Evolutionary conservation across 1,140 invertebrate species (phyloP).

Genomic region (Drosophila orosa): DNA sequence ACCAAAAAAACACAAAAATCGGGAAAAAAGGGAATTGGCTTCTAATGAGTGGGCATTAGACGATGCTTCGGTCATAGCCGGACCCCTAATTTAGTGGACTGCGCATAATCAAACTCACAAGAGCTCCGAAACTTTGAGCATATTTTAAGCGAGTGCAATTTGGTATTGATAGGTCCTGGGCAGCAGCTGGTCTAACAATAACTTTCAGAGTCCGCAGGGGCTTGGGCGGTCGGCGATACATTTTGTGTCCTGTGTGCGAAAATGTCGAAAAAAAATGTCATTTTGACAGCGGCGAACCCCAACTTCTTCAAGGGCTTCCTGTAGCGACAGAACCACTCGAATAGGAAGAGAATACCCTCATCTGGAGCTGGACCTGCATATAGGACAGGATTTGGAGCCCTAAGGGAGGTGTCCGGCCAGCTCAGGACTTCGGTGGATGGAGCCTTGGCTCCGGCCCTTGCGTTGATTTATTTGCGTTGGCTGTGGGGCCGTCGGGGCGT

Average conservation of each 20-base stretch:
- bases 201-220: constrained; percentile 13
- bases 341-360: not conserved
- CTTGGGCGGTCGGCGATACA: constrained; percentile 14
- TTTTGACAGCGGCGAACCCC: constrained; percentile 1
- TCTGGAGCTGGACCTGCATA: not conserved
- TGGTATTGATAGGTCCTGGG: constrained; percentile 68
- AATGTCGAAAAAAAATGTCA: constrained; percentile 35
- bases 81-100: constrained; percentile 56
- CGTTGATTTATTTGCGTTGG: constrained; percentile 66
- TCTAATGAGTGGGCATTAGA: constrained; percentile 76
- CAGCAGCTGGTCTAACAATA: constrained; percentile 60
- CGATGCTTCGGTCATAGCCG: constrained; percentile 15
- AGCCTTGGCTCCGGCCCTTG: constrained; percentile 24
- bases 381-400: not conserved
- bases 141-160: constrained; percentile 74
- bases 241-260: constrained; percentile 21
- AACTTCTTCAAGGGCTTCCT: constrained; percentile 44
- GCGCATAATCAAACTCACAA: constrained; percentile 64
- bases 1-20: not conserved
- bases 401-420: constrained; percentile 29
- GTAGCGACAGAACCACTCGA: constrained; percentile 33
- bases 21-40: constrained; percentile 30
- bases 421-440: constrained; percentile 4
- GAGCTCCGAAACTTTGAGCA: constrained; percentile 44
- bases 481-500: constrained; percentile 36